Conservation (phyloP, 2,888 invertebrate genomes). For the Ernsta delagoae region DNA sequence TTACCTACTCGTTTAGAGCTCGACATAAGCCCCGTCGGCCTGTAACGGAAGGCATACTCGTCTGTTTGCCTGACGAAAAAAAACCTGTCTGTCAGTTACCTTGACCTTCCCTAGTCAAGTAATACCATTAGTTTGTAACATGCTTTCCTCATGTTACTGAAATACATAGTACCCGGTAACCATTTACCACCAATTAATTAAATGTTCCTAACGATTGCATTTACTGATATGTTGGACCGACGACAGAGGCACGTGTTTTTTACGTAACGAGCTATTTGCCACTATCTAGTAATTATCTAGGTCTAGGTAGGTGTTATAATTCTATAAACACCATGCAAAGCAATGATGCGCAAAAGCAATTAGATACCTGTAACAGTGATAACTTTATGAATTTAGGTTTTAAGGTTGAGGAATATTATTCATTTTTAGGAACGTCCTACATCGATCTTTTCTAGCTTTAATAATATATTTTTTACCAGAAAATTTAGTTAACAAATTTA, state of each 20-base stretch:
- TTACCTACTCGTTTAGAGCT: too few relatives aligned
- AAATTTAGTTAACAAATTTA: too few relatives aligned
- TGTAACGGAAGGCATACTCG: too few relatives aligned
- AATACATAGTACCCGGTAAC: conserved; percentile 8
- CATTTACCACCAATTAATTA: conserved; percentile 15
- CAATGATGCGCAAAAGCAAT: background rate
- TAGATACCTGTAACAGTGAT: background rate
- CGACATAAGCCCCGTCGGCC: too few relatives aligned
- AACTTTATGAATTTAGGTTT: background rate
- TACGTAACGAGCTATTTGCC: conserved; percentile 15
- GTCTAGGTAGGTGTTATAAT: conserved; percentile 2
- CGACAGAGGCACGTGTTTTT: conserved; percentile 8
- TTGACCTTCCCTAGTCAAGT: conserved; percentile 11
- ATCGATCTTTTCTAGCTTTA: too few relatives aligned
- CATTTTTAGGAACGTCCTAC: too few relatives aligned
- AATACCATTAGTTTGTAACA: conserved; percentile 15
- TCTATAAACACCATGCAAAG: background rate
- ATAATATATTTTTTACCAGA: too few relatives aligned
- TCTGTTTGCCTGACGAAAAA: too few relatives aligned
- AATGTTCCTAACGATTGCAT: conserved; percentile 17
- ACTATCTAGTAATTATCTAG: conserved; percentile 20
- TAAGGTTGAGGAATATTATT: background rate
- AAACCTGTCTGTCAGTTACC: conserved; percentile 8
- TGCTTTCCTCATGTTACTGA: conserved; percentile 5
- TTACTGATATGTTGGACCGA: conserved; percentile 12